Conservation (phyloP, 2,797 vertebrate species). For the Macrochelys suwanniensis region DNA sequence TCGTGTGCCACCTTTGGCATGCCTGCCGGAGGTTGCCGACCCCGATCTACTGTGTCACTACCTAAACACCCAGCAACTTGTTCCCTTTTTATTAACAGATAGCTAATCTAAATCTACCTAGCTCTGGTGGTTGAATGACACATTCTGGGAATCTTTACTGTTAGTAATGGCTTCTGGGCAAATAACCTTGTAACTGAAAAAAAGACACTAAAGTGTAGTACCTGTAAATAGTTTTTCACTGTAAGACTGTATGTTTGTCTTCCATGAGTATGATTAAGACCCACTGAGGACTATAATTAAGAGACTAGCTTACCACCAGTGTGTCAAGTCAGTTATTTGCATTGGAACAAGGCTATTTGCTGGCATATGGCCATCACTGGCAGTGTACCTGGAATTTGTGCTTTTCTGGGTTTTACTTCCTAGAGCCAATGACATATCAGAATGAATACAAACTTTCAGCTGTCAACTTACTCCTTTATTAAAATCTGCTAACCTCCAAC, state of each 20-base stretch:
- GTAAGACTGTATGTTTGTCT: not conserved
- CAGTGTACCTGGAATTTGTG: fast-evolving
- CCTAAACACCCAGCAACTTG: slow-evolving; percentile 57
- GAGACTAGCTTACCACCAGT: not conserved
- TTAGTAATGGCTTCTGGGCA: not conserved
- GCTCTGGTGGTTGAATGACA: slow-evolving; percentile 18
- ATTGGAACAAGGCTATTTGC: not conserved
- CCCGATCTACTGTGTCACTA: slow-evolving; percentile 52
- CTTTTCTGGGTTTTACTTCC: not conserved
- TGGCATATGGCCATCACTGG: not conserved
- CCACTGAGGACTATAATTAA: not conserved
- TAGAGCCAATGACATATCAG: not conserved
- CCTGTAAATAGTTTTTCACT: not conserved
- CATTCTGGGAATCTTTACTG: not conserved
- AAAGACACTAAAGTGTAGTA: fast-evolving
- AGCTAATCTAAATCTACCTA: not conserved
- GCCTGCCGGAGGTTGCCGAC: too few species aligned
- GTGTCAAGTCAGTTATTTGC: not conserved
- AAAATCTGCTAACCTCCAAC: not conserved
- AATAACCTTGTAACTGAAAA: not conserved
- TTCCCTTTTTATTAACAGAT: not conserved
- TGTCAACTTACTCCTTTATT: not conserved
- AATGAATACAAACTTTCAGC: not conserved
- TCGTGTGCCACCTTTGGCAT: too few species aligned
- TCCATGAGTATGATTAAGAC: fast-evolving